Conservation (phyloP, 30 jellyfish, hydroid and myxozoan species). For the Haliclystus octoradiatus region DNA sequence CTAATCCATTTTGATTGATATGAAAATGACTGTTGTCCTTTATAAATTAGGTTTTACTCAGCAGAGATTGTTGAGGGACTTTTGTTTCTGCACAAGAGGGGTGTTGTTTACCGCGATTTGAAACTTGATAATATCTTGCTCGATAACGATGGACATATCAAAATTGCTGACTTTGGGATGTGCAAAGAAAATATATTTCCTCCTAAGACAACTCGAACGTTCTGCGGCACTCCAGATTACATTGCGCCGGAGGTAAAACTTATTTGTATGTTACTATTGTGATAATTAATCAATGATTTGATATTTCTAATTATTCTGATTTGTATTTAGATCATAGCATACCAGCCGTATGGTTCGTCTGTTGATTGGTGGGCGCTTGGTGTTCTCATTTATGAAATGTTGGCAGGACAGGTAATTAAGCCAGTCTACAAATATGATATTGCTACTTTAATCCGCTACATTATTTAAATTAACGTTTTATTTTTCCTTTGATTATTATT, state of each 20-base stretch:
- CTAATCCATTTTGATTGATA: neutral
- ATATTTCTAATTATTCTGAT: neutral
- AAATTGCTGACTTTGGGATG: slow-evolving; percentile 99
- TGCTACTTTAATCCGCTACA: no score
- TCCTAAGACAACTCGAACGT: slow-evolving; percentile 98
- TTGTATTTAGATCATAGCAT: slow-evolving; percentile 78
- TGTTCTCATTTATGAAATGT: slow-evolving; percentile 93
- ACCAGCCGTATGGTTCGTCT: slow-evolving; percentile 91
- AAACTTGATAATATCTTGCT: slow-evolving; percentile 90
- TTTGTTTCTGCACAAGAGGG: slow-evolving; percentile 89
- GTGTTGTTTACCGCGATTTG: slow-evolving; percentile 86
- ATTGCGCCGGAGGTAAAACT: slow-evolving; percentile 97
- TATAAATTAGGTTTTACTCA: slow-evolving; percentile 65
- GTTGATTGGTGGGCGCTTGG: slow-evolving; percentile 99
- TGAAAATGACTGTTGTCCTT: neutral
- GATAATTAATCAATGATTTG: neutral
- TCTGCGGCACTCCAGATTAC: slow-evolving; percentile 98
- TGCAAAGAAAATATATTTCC: slow-evolving; percentile 94
- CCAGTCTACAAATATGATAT: no score
- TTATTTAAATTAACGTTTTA: no score
- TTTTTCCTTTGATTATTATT: no score
- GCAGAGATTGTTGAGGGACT: slow-evolving; percentile 98
- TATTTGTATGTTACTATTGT: neutral
- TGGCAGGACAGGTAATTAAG: slow-evolving; percentile 91
- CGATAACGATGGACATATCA: slow-evolving; percentile 91